These are phyloP conservation scores for Delia radicum DNA, from an alignment of 1,140 invertebrate species.

Conservation along the genomic window DNA sequence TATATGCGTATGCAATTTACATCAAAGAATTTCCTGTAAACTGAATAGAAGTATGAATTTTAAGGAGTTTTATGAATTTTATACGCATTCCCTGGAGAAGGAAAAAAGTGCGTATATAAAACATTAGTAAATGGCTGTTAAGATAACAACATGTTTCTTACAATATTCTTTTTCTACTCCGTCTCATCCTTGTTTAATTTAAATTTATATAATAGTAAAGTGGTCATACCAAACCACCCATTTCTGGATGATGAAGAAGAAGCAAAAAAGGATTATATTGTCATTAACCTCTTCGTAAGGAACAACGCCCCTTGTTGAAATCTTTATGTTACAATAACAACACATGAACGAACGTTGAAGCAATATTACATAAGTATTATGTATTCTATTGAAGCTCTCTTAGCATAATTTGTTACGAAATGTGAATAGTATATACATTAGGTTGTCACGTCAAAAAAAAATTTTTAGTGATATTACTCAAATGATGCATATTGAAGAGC, in stretches of 20 bases:
- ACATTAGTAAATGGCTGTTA: background rate
- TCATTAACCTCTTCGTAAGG: background rate
- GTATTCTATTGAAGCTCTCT: background rate
- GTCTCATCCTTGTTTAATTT: background rate
- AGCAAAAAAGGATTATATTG: background rate
- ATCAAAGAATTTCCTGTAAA: background rate
- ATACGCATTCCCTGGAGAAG: background rate
- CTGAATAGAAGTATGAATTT: background rate
- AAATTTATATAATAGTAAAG: background rate
- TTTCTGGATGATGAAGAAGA: too few species aligned
- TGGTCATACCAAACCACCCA: background rate
- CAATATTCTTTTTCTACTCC: background rate
- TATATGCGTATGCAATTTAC: background rate
- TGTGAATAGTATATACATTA: too few species aligned
- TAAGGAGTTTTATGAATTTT: too few species aligned
- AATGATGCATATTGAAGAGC: too few species aligned
- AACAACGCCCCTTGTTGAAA: background rate
- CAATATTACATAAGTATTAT: background rate
- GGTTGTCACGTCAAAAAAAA: too few species aligned
- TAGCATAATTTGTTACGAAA: background rate
- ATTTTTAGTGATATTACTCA: too few species aligned
- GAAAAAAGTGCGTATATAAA: background rate
- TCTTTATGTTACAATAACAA: background rate
- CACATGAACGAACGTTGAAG: background rate
- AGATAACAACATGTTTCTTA: background rate